phyloP scores from a whole-genome alignment of 2,888 invertebrate genomes.

The Nebria salina region DNA sequence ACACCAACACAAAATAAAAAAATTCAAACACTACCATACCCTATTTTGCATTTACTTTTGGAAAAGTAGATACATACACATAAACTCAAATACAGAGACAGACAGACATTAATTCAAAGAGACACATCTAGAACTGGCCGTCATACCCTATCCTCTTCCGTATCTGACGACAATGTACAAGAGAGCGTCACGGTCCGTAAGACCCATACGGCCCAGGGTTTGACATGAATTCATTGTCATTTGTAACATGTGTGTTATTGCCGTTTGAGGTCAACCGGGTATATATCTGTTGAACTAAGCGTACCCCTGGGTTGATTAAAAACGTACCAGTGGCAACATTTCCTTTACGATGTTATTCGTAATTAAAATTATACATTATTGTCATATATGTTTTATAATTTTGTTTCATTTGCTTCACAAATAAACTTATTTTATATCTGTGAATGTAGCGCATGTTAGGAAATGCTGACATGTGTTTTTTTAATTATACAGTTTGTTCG shows the following conservation, averaged over 20 bases:
- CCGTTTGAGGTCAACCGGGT: background rate
- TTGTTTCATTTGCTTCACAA: background rate
- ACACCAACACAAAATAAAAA: no score
- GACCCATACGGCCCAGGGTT: background rate
- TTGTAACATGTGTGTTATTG: background rate
- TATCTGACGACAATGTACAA: background rate
- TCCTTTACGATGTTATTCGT: background rate
- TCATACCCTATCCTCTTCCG: background rate
- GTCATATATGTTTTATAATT: background rate
- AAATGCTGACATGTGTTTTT: background rate
- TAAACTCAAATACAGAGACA: background rate
- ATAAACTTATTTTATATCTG: background rate
- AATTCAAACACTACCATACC: no score
- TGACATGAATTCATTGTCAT: constrained; percentile 2
- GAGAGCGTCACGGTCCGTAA: background rate
- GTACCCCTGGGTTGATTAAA: background rate
- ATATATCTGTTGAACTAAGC: background rate
- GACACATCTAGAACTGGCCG: background rate
- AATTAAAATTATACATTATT: background rate
- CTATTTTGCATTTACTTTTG: no score
- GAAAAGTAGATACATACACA: background rate
- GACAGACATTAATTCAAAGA: background rate
- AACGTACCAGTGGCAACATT: background rate
- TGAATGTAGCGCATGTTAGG: background rate
- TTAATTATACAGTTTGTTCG: background rate